phyloP scores from a whole-genome alignment of 2,797 vertebrate species.

The Parotocinclus haroldoi region DNA sequence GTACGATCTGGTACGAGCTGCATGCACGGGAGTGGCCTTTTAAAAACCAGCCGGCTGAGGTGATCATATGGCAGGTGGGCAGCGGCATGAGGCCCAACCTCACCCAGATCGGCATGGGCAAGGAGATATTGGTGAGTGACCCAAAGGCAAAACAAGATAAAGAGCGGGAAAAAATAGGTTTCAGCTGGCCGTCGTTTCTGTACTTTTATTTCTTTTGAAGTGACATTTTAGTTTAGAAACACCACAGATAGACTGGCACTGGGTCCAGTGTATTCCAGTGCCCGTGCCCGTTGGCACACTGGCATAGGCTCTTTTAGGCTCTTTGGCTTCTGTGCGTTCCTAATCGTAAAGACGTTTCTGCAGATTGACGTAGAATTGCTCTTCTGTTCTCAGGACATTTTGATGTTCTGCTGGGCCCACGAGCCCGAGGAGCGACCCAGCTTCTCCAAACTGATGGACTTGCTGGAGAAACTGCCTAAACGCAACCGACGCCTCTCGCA shows the following conservation, averaged over 20 bases:
- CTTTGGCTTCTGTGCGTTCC: no score
- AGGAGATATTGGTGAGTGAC: constrained; percentile 92
- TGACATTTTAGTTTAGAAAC: no score
- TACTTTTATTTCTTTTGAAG: no score
- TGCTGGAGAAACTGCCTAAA: constrained; percentile 99
- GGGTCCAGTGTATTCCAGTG: no score
- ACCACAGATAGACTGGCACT: no score
- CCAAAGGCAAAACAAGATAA: constrained; percentile 43
- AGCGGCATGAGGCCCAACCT: constrained; percentile 96
- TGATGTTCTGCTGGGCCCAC: constrained; percentile 94
- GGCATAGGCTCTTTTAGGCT: no score
- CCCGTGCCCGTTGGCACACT: no score
- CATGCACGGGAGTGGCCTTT: constrained; percentile 98
- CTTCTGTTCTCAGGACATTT: constrained; percentile 80
- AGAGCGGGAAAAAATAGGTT: no score
- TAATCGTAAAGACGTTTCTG: no score
- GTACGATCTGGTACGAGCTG: constrained; percentile 97
- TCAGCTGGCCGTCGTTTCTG: no score
- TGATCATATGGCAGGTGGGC: constrained; percentile 97
- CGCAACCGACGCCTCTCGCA: constrained; percentile 98
- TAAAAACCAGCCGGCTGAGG: constrained; percentile 96
- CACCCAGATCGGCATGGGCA: constrained; percentile 94
- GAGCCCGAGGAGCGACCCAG: constrained; percentile 93
- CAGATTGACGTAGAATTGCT: no score
- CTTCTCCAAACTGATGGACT: constrained; percentile 97